A percentile compares a stretch with the other conserved stretches of the same genome.
These are phyloP conservation scores for Dinocampus coccinellae DNA, from an alignment of 2,888 invertebrate genomes.

Conservation along the genomic window DNA sequence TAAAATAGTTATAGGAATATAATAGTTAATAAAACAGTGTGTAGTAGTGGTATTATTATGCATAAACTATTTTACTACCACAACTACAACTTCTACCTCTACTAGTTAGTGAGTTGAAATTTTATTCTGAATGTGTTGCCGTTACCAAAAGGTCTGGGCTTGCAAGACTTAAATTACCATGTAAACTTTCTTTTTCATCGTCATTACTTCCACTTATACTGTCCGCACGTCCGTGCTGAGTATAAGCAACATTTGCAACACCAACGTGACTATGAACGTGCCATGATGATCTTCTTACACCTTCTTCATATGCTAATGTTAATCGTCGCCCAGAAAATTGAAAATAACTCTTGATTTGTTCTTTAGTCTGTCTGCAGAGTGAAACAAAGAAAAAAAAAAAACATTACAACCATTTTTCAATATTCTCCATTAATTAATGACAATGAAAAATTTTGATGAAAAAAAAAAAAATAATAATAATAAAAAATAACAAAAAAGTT, in stretches of 20 bases:
- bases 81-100: too few relatives aligned
- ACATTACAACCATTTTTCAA: too few relatives aligned
- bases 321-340: slow-evolving; percentile 70
- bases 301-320: slow-evolving; percentile 50
- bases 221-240: slow-evolving; percentile 39
- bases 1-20: too few relatives aligned
- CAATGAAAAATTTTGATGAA: background rate
- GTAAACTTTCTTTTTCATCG: slow-evolving; percentile 28
- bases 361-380: slow-evolving; percentile 71
- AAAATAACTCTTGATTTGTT: slow-evolving; percentile 74
- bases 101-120: background rate
- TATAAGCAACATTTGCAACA: slow-evolving; percentile 39
- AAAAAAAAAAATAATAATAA: too few relatives aligned
- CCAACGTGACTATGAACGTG: slow-evolving; percentile 30
- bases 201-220: slow-evolving; percentile 59
- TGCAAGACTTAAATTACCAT: slow-evolving; percentile 32
- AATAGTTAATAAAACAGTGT: too few relatives aligned
- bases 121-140: slow-evolving; percentile 22
- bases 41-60: too few relatives aligned
- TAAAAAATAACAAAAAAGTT: too few relatives aligned
- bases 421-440: too few relatives aligned
- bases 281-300: slow-evolving; percentile 16
- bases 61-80: too few relatives aligned
- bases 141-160: slow-evolving; percentile 33
- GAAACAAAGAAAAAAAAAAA: too few relatives aligned